A percentile compares a stretch with the other conserved stretches of the same genome.
Evolutionary conservation across 2,888 invertebrate genomes (phyloP).

Genomic region (Patella depressa): DNA sequence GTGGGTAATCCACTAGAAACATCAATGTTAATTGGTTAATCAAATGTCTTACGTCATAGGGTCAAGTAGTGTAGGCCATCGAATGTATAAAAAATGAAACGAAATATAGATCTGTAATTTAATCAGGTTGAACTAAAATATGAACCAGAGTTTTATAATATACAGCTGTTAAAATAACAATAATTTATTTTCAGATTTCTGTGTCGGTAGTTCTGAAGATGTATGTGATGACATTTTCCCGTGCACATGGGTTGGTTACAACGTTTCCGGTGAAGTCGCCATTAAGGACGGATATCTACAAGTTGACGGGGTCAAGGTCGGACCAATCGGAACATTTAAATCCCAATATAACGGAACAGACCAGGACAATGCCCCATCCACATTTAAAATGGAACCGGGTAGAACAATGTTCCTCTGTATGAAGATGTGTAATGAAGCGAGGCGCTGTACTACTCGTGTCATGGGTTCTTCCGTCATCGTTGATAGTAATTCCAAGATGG

Average conservation of each 20-base stretch:
- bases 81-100: no score
- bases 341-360: constrained; percentile 21
- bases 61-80: no score
- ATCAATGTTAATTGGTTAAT: no score
- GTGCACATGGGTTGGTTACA: constrained; percentile 29
- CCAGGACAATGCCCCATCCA: background rate
- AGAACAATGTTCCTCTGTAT: constrained; percentile 44
- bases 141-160: no score
- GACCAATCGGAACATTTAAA: constrained; percentile 18
- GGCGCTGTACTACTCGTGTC: constrained; percentile 40
- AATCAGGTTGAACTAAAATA: no score
- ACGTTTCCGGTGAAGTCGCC: constrained; percentile 23
- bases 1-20: no score
- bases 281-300: constrained; percentile 27
- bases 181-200: constrained; percentile 15
- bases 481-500: constrained; percentile 26
- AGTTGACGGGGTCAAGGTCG: constrained; percentile 6
- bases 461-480: constrained; percentile 40
- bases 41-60: no score
- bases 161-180: no score
- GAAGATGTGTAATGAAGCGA: constrained; percentile 46
- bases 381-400: constrained; percentile 48
- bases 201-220: constrained; percentile 25
- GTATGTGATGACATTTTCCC: constrained; percentile 31
- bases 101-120: no score